Conservation (phyloP, 2,888 invertebrate genomes). For the Theretra japonica region DNA sequence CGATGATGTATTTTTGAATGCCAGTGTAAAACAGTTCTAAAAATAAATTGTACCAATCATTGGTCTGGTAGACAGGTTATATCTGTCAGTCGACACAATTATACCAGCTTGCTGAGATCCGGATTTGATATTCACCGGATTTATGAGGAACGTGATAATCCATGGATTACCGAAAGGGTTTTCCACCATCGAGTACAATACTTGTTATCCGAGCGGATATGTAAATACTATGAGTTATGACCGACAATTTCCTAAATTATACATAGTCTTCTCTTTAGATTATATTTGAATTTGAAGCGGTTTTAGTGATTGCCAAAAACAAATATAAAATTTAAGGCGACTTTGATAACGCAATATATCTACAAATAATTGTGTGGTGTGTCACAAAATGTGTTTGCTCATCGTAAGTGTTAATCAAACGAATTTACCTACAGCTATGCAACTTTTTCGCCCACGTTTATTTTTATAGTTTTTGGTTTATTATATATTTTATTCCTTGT, state of each 20-base stretch:
- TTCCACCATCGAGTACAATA: too few relatives aligned
- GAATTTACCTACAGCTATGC: too few relatives aligned
- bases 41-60: too few relatives aligned
- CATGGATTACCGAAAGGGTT: too few relatives aligned
- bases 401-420: not conserved
- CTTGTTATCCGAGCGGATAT: not conserved
- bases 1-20: too few relatives aligned
- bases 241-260: not conserved
- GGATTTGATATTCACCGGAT: too few relatives aligned
- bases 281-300: not conserved
- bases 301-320: constrained; percentile 10
- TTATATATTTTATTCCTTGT: too few relatives aligned
- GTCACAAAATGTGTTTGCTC: constrained; percentile 17
- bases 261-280: not conserved
- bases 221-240: not conserved
- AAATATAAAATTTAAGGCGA: constrained; percentile 13
- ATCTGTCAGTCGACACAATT: not conserved
- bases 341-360: constrained; percentile 19
- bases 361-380: constrained; percentile 18
- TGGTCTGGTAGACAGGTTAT: too few relatives aligned
- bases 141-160: too few relatives aligned
- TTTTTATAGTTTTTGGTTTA: too few relatives aligned
- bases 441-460: too few relatives aligned
- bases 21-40: too few relatives aligned
- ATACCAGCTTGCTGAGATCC: not conserved